Evolutionary conservation across 2,888 invertebrate genomes (phyloP).

Genomic region (Cenopis cana): DNA sequence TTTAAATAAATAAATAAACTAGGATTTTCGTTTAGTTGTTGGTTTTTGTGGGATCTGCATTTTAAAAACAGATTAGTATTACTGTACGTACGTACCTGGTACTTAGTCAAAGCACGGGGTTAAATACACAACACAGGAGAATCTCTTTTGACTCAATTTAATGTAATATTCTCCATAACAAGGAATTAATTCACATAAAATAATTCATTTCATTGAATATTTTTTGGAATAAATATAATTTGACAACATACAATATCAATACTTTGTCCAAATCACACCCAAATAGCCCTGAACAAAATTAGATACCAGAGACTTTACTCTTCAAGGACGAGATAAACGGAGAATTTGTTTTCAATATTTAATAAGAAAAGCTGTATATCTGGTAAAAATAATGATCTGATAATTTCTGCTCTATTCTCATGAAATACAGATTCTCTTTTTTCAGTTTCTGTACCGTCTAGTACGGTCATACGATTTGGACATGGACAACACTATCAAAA

Average conservation of each 20-base stretch:
- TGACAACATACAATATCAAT: slow-evolving; percentile 13
- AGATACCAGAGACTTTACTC: too few relatives aligned
- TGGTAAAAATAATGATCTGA: neutral
- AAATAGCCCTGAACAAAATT: too few relatives aligned
- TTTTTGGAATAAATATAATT: neutral
- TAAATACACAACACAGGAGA: neutral
- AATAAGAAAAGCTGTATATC: neutral
- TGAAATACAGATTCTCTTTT: too few relatives aligned
- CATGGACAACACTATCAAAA: neutral
- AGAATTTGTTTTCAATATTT: too few relatives aligned
- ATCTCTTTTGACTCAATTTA: neutral
- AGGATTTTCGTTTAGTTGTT: neutral
- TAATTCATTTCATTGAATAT: neutral
- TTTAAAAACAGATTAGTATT: neutral
- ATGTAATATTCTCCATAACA: neutral
- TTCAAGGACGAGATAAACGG: too few relatives aligned
- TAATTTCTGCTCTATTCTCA: too few relatives aligned
- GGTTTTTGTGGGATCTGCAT: neutral
- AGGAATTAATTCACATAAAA: neutral
- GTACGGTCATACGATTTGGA: neutral
- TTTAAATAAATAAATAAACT: neutral
- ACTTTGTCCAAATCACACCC: slow-evolving; percentile 1
- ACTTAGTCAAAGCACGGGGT: neutral
- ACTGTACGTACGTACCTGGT: neutral
- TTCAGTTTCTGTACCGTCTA: too few relatives aligned